A percentile compares a stretch with the other conserved stretches of the same genome.
Evolutionary conservation across 1,140 invertebrate species (phyloP).

Genomic region (Drosophila punjabiensis): DNA sequence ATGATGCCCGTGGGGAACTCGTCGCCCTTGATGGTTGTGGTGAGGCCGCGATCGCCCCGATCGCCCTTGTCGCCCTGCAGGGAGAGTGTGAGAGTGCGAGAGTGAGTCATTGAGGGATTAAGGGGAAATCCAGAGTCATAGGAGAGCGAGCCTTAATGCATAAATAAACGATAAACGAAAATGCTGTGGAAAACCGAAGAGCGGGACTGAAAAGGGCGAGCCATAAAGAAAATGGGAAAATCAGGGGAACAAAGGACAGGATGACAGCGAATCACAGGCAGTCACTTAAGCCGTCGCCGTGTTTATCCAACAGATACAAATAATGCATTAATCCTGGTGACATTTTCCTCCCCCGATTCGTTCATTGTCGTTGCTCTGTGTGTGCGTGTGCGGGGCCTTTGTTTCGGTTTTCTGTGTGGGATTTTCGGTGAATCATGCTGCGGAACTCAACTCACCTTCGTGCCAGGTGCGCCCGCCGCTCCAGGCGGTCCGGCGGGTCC

Average conservation of each 20-base stretch:
- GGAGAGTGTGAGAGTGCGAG: conserved; percentile 27
- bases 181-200: conserved; percentile 60
- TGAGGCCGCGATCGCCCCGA: conserved; percentile 95
- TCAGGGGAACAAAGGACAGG: conserved; percentile 56
- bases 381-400: conserved; percentile 13
- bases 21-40: conserved; percentile 95
- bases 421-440: conserved; percentile 41
- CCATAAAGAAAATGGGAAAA: conserved; percentile 61
- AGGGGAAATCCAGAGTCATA: conserved; percentile 47
- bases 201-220: conserved; percentile 37
- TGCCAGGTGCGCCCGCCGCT: conserved; percentile 89
- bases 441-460: conserved; percentile 89
- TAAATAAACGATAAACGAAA: conserved; percentile 77
- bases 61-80: conserved; percentile 95
- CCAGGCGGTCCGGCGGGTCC: conserved; percentile 90
- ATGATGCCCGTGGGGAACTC: conserved; percentile 96
- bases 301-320: conserved; percentile 82
- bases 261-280: conserved; percentile 59
- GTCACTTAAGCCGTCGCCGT: conserved; percentile 76
- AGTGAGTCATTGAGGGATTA: conserved; percentile 72
- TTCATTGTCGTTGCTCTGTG: conserved; percentile 4
- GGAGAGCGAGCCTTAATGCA: conserved; percentile 55
- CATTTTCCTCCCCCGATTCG: conserved; percentile 57
- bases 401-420: conserved; percentile 17
- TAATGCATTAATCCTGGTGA: conserved; percentile 82